phyloP scores from a whole-genome alignment of 1,140 invertebrate genomes.

The Periplaneta americana region DNA sequence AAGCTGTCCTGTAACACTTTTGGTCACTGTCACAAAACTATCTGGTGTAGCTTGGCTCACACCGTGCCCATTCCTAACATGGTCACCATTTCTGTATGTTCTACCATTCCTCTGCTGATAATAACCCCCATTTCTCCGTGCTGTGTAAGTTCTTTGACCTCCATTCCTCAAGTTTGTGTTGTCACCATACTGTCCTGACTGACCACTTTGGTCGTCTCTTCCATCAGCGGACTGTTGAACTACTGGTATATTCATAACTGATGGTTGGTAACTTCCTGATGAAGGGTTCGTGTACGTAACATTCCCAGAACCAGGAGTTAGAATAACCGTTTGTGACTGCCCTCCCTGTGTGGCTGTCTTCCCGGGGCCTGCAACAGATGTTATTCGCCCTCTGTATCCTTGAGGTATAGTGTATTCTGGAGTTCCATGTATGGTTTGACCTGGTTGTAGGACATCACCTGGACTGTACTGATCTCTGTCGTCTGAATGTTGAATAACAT shows the following conservation, averaged over 20 bases:
- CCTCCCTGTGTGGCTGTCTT: conserved; percentile 43
- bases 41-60: conserved; percentile 28
- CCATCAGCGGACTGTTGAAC: background rate
- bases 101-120: background rate
- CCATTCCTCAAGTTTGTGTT: background rate
- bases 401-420: conserved; percentile 57
- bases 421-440: conserved; percentile 51
- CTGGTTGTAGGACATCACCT: conserved; percentile 51
- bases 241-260: background rate
- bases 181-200: background rate
- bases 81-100: background rate
- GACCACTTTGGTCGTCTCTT: background rate
- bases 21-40: conserved; percentile 65
- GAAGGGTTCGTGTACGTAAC: conserved; percentile 35
- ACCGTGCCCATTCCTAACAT: conserved; percentile 1
- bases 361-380: conserved; percentile 43
- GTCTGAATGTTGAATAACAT: conserved; percentile 33
- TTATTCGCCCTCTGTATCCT: conserved; percentile 59
- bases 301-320: conserved; percentile 48
- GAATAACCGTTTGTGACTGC: conserved; percentile 55
- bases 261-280: background rate
- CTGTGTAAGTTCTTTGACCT: background rate
- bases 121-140: background rate
- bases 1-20: conserved; percentile 66
- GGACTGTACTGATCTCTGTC: conserved; percentile 26